Conservation (phyloP, 2,888 invertebrate genomes). For the Himalopsyche japonica region DNA sequence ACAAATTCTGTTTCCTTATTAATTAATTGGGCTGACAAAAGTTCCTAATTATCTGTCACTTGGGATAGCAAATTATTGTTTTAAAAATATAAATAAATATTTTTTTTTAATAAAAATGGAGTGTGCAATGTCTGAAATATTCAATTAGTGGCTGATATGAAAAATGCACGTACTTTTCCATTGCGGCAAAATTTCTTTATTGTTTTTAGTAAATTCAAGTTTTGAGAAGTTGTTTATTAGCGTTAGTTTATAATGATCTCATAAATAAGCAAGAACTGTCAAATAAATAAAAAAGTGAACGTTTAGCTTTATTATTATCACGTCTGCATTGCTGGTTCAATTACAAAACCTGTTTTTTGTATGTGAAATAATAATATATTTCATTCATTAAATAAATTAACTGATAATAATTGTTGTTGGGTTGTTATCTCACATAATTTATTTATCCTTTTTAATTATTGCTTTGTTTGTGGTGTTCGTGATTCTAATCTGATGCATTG, state of each 20-base stretch:
- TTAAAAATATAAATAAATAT: too few species aligned
- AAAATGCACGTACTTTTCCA: neutral
- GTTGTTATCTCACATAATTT: neutral
- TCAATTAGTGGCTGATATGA: neutral
- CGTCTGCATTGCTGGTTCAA: neutral
- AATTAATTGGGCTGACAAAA: too few species aligned
- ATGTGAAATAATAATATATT: neutral
- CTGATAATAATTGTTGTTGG: neutral
- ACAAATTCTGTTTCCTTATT: too few species aligned
- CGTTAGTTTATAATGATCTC: neutral
- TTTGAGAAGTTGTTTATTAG: neutral
- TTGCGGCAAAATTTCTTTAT: neutral
- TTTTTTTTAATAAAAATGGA: neutral
- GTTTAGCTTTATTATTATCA: neutral
- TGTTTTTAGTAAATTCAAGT: neutral
- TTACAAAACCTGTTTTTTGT: neutral
- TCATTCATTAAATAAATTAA: neutral
- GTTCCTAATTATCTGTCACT: too few species aligned
- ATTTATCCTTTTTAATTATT: neutral
- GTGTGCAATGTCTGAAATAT: neutral
- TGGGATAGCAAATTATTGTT: too few species aligned
- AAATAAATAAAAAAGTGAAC: conserved; percentile 1
- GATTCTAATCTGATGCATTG: neutral
- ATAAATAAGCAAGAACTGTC: neutral
- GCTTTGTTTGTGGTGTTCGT: neutral